Evolutionary conservation across 2,797 vertebrate species (phyloP).

Genomic region (Vespertilio murinus): DNA sequence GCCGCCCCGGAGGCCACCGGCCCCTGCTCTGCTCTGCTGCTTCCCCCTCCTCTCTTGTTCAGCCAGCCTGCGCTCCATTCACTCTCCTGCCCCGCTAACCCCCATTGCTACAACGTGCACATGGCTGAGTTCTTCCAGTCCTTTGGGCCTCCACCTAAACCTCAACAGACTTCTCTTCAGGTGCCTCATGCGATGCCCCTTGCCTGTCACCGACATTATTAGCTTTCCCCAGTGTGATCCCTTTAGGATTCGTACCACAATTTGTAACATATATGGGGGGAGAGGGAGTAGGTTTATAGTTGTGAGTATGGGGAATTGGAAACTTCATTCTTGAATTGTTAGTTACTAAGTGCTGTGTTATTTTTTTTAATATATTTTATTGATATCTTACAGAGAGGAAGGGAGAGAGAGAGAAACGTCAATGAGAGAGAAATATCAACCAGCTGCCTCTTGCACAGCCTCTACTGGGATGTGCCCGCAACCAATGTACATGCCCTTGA

Average conservation of each 20-base stretch:
- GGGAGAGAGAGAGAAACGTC: too few relatives aligned
- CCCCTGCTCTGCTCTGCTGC: too few relatives aligned
- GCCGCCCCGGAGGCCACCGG: neutral
- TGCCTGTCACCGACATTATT: neutral
- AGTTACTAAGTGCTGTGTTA: neutral
- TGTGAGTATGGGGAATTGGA: neutral
- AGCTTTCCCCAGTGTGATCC: neutral
- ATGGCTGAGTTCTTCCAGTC: neutral
- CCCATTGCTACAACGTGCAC: accelerated
- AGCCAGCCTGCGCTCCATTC: neutral
- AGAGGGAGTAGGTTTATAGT: neutral
- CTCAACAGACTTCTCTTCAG: neutral
- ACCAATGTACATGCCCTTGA: too few relatives aligned
- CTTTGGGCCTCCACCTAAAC: neutral
- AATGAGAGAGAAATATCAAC: too few relatives aligned
- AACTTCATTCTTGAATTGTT: neutral
- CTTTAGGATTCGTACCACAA: neutral
- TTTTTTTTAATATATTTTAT: too few relatives aligned
- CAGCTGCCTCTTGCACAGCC: too few relatives aligned
- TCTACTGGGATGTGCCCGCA: too few relatives aligned
- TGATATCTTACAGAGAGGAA: too few relatives aligned
- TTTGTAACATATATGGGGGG: neutral
- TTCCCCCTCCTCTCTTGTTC: neutral
- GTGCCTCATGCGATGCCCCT: neutral
- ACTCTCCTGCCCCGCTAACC: neutral